phyloP scores from a whole-genome alignment of 2,113 vertebrate species.

The Perca flavescens region DNA sequence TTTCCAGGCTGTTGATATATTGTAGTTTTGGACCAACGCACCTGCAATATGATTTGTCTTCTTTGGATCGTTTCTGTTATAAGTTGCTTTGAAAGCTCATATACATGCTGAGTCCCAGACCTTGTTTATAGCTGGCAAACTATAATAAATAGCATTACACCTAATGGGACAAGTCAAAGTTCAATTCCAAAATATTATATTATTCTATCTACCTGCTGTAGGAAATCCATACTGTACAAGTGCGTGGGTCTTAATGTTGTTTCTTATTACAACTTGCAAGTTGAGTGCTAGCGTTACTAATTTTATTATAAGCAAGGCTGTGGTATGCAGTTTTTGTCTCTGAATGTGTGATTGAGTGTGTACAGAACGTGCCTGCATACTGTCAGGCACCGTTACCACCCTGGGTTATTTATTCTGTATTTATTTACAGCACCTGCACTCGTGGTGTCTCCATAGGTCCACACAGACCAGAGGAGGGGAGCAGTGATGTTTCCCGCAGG shows the following conservation, averaged over 20 bases:
- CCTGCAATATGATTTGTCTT: constrained; percentile 11
- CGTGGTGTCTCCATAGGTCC: constrained; percentile 91
- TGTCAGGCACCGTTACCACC: constrained; percentile 16
- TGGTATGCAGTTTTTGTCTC: constrained; percentile 2
- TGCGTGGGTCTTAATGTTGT: not conserved
- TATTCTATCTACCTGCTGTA: not conserved
- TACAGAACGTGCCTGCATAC: constrained; percentile 19
- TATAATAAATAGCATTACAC: constrained; percentile 3
- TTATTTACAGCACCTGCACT: constrained; percentile 88
- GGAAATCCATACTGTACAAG: not conserved
- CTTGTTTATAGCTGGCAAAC: constrained; percentile 2
- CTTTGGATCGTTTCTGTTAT: not conserved
- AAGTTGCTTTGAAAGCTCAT: constrained; percentile 18
- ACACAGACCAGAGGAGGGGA: constrained; percentile 87
- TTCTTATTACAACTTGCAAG: constrained; percentile 7
- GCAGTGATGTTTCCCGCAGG: constrained; percentile 89
- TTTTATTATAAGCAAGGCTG: constrained; percentile 20
- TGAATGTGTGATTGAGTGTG: constrained; percentile 12
- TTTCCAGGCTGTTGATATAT: not conserved
- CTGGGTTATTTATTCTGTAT: constrained; percentile 6
- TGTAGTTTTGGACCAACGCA: constrained; percentile 7
- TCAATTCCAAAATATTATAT: not conserved
- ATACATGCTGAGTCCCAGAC: not conserved
- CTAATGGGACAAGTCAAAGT: not conserved
- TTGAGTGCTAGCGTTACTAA: constrained; percentile 1